phyloP scores from a whole-genome alignment of 2,888 invertebrate genomes.

The Erebia palarica region DNA sequence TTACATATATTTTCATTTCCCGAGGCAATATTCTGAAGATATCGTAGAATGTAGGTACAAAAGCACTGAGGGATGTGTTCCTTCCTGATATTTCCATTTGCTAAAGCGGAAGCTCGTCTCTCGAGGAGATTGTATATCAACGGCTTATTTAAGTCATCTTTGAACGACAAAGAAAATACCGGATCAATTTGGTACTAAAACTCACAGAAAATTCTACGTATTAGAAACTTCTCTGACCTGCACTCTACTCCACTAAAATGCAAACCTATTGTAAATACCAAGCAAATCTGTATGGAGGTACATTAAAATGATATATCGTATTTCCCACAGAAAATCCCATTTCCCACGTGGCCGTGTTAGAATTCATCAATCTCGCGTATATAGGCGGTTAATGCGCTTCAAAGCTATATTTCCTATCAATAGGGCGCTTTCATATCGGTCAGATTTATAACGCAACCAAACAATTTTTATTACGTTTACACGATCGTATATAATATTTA shows the following conservation, averaged over 20 bases:
- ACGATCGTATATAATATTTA: too few species aligned
- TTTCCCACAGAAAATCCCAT: constrained; percentile 25
- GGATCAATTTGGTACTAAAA: background rate
- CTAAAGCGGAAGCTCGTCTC: constrained; percentile 29
- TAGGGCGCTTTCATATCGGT: constrained; percentile 9
- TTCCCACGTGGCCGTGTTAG: constrained; percentile 25
- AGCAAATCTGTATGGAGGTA: background rate
- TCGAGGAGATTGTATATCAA: constrained; percentile 24
- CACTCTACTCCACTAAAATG: too few species aligned
- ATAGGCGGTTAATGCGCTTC: constrained; percentile 21
- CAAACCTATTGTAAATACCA: too few species aligned
- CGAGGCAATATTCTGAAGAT: constrained; percentile 21
- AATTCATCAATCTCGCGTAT: constrained; percentile 27
- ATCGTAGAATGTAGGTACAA: background rate
- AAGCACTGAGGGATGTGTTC: constrained; percentile 15
- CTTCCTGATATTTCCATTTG: constrained; percentile 21
- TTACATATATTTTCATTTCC: constrained; percentile 14
- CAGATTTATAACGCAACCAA: background rate
- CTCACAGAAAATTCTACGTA: too few species aligned
- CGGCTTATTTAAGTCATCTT: constrained; percentile 4
- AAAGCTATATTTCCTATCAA: constrained; percentile 21
- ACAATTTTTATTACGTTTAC: background rate
- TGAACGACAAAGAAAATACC: background rate
- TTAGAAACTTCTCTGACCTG: too few species aligned
- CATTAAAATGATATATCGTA: constrained; percentile 13